Base-by-base conservation (phyloP, 1,140 invertebrate genomes). In the Mya arenaria region DNA sequence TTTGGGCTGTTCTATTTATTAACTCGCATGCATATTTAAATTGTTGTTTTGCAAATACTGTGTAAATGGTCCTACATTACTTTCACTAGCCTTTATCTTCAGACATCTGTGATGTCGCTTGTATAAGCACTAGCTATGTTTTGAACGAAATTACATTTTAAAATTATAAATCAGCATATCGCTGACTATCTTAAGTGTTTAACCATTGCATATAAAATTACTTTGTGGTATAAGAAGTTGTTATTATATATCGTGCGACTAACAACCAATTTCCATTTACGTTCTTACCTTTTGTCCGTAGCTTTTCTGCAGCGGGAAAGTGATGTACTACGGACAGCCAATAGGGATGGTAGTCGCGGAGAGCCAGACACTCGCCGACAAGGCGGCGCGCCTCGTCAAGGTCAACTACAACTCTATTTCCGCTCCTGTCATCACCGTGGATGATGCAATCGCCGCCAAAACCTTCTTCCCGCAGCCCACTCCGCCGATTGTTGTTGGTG, bases 301-400 rank as follows among this genome's bases (percentile, higher is more conserved):
- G 92, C 83, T 93, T 39, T 95, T 95, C 80, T 93, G 68, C 8
- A 81, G 55, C n/a, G 84, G 79, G 17, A 84, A 85, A 25, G 84
- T 88, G 34, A 19, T 48, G 30, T 88, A 68, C 75, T 95, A 95
- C 68, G 93, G 93, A 13, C 93, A 93, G 84, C 77, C 93, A 0
- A 23, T 94, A 15, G 93, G 92, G n/a, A 44, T 94, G 17, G 88
- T 94, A 36, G 83, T 94, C 15, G 93, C 93, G 93, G 5, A 95
- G 66, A 82, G 92, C 34, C 93, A 94, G 44, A 96, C 96, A 0
- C 87, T 95, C 1, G 90, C 94, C 55, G 96, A 96, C 2, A 94
- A 95, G 0, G 92, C 93, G 41, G 89, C 94, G 85, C 48, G 89
- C 89, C 92, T 83, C 86, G 95, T 97, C 1, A 94, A 95, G 88